phyloP scores from a whole-genome alignment of 2,888 invertebrate species.

The Trilocha varians region DNA sequence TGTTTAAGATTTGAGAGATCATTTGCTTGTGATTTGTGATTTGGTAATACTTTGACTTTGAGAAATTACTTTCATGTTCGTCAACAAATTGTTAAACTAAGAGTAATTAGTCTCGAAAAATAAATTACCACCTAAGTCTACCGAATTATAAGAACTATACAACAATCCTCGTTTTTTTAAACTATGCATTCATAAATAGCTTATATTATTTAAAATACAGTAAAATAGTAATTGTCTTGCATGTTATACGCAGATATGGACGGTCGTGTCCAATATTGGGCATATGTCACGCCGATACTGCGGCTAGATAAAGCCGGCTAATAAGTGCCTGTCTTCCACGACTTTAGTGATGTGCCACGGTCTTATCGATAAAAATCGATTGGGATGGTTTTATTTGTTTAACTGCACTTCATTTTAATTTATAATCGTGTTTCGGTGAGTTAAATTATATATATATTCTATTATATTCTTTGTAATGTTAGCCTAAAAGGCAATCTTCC shows the following conservation, averaged over 20 bases:
- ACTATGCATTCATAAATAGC: too few species aligned
- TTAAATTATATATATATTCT: too few species aligned
- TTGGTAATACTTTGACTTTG: too few species aligned
- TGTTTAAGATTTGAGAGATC: background rate
- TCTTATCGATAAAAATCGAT: slow-evolving; percentile 3
- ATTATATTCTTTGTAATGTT: too few species aligned
- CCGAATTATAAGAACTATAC: too few species aligned
- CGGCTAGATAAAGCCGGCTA: slow-evolving; percentile 63
- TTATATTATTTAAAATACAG: background rate
- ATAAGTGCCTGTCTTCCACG: slow-evolving; percentile 69
- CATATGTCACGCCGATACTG: slow-evolving; percentile 69
- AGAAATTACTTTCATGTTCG: too few species aligned
- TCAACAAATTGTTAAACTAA: too few species aligned
- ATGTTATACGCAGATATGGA: slow-evolving; percentile 46
- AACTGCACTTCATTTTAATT: background rate
- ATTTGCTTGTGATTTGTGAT: background rate
- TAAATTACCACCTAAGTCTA: too few species aligned
- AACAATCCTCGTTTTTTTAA: too few species aligned
- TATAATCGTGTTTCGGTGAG: background rate
- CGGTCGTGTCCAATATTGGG: slow-evolving; percentile 57
- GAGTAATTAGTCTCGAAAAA: too few species aligned
- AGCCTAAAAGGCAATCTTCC: too few species aligned
- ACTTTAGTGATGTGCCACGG: slow-evolving; percentile 7
- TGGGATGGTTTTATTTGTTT: too few species aligned
- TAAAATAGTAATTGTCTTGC: slow-evolving; percentile 34